These are phyloP conservation scores for Aulostomus chinensis DNA, from an alignment of 2,797 vertebrate species.

Conservation along the genomic window DNA sequence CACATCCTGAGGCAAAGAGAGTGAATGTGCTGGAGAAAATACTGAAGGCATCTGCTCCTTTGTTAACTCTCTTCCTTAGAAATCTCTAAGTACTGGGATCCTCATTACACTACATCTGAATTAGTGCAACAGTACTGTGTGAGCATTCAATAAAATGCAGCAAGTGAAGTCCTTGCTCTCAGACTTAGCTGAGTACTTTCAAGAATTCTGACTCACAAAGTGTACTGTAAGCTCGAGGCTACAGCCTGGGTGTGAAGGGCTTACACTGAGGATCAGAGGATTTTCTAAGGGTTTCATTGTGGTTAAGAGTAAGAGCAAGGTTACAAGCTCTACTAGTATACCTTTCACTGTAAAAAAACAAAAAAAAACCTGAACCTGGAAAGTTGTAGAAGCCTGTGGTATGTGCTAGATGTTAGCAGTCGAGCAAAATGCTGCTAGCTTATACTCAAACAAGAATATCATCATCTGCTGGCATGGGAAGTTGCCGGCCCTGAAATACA, in stretches of 20 bases:
- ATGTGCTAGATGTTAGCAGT: too few species aligned
- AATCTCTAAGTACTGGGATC: conserved; percentile 22
- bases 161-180: conserved; percentile 9
- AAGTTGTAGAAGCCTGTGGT: background rate
- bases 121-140: conserved; percentile 15
- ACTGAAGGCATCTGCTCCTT: too few species aligned
- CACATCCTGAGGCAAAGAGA: conserved; percentile 5
- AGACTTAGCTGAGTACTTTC: conserved; percentile 11
- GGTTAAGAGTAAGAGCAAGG: conserved; percentile 4
- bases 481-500: too few species aligned
- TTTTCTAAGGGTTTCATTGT: conserved; percentile 25
- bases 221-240: conserved; percentile 25
- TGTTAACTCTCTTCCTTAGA: conserved; percentile 11
- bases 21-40: too few species aligned
- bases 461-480: too few species aligned
- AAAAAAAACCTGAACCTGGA: background rate
- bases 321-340: conserved; percentile 4
- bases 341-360: background rate
- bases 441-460: too few species aligned
- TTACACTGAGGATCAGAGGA: conserved; percentile 29
- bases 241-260: conserved; percentile 10
- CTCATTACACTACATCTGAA: conserved; percentile 25
- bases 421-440: too few species aligned
- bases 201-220: conserved; percentile 37
- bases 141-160: background rate